Percentiles rank a stretch among this genome's conserved stretches.
Conservation (phyloP, 2,113 vertebrate genomes). For the Crotalus tigris region DNA sequence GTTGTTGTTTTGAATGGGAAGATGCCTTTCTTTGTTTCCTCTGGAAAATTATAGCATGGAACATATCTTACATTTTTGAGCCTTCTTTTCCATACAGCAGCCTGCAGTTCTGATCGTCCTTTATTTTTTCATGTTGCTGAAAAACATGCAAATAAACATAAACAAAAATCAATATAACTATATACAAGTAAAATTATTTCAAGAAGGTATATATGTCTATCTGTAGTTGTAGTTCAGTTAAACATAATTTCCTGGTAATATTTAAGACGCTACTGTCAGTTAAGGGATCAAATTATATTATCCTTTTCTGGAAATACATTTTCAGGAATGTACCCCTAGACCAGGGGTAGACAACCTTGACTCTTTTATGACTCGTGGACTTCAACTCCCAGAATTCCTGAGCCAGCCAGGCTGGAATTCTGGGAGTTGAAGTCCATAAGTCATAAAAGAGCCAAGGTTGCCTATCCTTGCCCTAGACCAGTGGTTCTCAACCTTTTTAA, state of each 20-base stretch:
- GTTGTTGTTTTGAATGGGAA: not conserved
- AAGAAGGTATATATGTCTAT: not conserved
- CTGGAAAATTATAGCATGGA: not conserved
- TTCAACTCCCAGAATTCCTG: too few relatives aligned
- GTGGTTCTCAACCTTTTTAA: too few relatives aligned
- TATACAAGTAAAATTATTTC: not conserved
- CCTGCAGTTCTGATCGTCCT: not conserved
- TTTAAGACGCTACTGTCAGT: constrained; percentile 45
- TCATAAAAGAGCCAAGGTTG: too few relatives aligned
- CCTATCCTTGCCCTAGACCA: constrained; percentile 18
- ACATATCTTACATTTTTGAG: not conserved
- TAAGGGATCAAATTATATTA: constrained; percentile 41
- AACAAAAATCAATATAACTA: not conserved
- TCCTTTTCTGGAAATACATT: constrained; percentile 47
- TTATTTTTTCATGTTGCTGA: not conserved
- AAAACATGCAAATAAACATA: not conserved
- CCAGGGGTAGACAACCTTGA: too few relatives aligned
- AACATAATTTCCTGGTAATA: constrained; percentile 34
- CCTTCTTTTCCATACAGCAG: not conserved
- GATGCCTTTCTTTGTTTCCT: not conserved
- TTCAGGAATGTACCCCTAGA: constrained; percentile 37
- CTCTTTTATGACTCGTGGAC: too few relatives aligned
- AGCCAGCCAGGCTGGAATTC: too few relatives aligned
- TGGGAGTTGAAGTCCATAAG: too few relatives aligned
- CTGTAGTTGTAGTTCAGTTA: constrained; percentile 20